A percentile compares a stretch with the other conserved stretches of the same genome.
Conservation (phyloP, 1,140 invertebrate genomes). For the Drosophila elegans region DNA sequence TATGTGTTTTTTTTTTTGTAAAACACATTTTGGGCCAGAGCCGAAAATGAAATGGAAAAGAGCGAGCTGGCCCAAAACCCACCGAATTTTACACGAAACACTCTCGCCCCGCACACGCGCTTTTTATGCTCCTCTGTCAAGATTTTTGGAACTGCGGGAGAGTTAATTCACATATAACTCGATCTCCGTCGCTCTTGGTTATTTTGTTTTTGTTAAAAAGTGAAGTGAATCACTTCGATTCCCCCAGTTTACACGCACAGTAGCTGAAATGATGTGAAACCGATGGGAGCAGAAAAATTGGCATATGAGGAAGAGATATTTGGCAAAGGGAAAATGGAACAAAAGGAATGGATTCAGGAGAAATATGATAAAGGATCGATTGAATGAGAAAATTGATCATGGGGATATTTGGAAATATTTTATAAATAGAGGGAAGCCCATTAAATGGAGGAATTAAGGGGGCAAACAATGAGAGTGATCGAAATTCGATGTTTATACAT, state of each 20-base stretch:
- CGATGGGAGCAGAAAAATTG: conserved; percentile 15
- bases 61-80: conserved; percentile 52
- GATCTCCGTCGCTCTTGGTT: conserved; percentile 24
- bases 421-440: background rate
- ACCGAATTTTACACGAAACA: conserved; percentile 61
- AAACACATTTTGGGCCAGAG: conserved; percentile 48
- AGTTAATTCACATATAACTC: conserved; percentile 10
- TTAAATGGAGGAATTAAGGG: background rate
- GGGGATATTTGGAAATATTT: background rate
- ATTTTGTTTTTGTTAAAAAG: conserved; percentile 59
- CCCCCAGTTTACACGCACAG: conserved; percentile 53
- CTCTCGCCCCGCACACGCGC: conserved; percentile 59
- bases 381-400: background rate
- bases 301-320: conserved; percentile 6
- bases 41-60: conserved; percentile 80
- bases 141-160: conserved; percentile 20
- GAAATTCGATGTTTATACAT: background rate
- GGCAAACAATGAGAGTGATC: background rate
- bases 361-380: background rate
- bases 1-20: conserved; percentile 37
- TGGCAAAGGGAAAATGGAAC: background rate
- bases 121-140: conserved; percentile 23
- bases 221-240: conserved; percentile 74
- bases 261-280: conserved; percentile 31
- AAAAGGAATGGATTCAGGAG: background rate